phyloP scores from a whole-genome alignment of 1,140 invertebrate species.

The fruit fly (Drosophila melanogaster) region DNA sequence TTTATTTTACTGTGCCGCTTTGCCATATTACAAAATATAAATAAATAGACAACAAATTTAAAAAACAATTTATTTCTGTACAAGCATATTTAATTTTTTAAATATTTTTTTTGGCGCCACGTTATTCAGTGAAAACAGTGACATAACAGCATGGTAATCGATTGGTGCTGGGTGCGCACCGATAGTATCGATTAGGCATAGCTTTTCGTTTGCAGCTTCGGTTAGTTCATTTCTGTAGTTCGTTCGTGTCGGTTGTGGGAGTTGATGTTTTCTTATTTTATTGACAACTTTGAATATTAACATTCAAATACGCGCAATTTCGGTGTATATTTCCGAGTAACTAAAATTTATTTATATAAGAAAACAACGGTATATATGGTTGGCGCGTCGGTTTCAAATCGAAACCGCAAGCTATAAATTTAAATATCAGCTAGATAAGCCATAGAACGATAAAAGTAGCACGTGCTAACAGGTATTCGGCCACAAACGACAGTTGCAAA shows the following conservation, averaged over 20 bases:
- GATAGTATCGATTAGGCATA: neutral
- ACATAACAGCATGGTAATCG: neutral
- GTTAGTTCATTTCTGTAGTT: slow-evolving; percentile 2
- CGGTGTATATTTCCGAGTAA: neutral
- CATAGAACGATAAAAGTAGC: slow-evolving; percentile 10
- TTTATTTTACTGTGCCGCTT: no score
- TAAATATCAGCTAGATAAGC: slow-evolving; percentile 7
- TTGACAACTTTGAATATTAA: slow-evolving; percentile 11
- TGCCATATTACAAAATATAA: no score
- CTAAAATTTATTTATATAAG: neutral
- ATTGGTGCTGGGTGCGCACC: neutral
- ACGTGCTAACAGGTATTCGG: slow-evolving; percentile 46
- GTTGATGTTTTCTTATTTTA: slow-evolving; percentile 5
- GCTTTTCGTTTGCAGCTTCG: neutral
- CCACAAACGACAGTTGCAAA: neutral
- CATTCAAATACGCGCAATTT: neutral
- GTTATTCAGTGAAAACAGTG: neutral
- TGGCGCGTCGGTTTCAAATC: slow-evolving; percentile 1
- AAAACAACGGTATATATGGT: slow-evolving; percentile 1
- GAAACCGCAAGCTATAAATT: neutral
- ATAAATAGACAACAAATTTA: no score
- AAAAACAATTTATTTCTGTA: neutral
- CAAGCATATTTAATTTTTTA: neutral
- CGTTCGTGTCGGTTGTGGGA: slow-evolving; percentile 9
- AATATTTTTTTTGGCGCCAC: neutral